phyloP scores from a whole-genome alignment of 2,888 invertebrate species.

The Thymelicus acteon region DNA sequence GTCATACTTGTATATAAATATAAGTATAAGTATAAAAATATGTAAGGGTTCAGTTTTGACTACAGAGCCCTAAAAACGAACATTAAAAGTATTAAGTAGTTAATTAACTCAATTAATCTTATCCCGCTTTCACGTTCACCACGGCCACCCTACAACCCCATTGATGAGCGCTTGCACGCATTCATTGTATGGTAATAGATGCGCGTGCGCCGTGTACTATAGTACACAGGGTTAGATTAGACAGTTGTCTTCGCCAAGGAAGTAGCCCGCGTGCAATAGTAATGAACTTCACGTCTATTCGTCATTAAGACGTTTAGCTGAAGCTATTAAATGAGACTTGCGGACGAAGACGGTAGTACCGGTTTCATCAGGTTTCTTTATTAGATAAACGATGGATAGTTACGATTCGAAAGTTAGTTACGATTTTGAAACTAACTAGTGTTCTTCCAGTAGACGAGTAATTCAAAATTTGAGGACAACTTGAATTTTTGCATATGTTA shows the following conservation, averaged over 20 bases:
- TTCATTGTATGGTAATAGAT: slow-evolving; percentile 79
- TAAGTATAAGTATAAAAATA: no score
- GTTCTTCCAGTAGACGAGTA: no score
- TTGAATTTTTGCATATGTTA: no score
- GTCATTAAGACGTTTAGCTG: slow-evolving; percentile 26
- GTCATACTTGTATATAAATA: no score
- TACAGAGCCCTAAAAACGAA: no score
- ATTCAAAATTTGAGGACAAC: no score
- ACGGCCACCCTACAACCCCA: slow-evolving; percentile 48
- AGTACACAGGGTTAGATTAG: slow-evolving; percentile 52
- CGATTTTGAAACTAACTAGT: no score
- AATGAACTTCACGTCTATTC: slow-evolving; percentile 23
- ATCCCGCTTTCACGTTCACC: slow-evolving; percentile 16
- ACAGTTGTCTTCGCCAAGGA: slow-evolving; percentile 51
- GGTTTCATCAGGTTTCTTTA: neutral
- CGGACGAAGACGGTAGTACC: neutral
- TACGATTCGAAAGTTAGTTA: no score
- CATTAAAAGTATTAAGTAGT: no score
- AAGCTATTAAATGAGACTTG: slow-evolving; percentile 24
- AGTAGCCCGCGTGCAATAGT: slow-evolving; percentile 34
- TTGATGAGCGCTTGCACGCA: slow-evolving; percentile 70
- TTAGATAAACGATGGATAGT: no score
- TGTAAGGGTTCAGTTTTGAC: no score
- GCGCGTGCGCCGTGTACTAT: slow-evolving; percentile 52
- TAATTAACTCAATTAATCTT: neutral